Evolutionary conservation across 2,113 vertebrate species (phyloP).

Genomic region (Sinocyclocheilus rhinocerous): DNA sequence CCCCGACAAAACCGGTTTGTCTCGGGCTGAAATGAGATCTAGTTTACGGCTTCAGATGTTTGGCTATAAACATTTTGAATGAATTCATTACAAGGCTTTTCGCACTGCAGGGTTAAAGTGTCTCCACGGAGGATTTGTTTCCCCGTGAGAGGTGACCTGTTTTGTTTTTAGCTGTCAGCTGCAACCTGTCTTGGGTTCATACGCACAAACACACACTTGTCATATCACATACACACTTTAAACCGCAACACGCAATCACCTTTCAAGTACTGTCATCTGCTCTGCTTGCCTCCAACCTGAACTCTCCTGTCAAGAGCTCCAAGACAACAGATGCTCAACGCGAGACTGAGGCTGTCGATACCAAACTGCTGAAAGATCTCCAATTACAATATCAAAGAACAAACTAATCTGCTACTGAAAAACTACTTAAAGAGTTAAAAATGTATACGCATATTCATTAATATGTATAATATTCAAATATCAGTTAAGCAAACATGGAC

Average conservation of each 20-base stretch:
- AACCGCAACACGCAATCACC: slow-evolving; percentile 39
- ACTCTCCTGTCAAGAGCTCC: slow-evolving; percentile 4
- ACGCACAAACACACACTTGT: slow-evolving; percentile 70
- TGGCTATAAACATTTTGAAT: neutral
- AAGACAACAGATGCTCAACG: neutral
- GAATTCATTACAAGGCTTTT: slow-evolving; percentile 32
- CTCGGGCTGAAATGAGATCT: slow-evolving; percentile 29
- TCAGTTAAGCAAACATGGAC: no score
- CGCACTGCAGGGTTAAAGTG: slow-evolving; percentile 43
- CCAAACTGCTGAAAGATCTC: neutral
- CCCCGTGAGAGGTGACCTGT: slow-evolving; percentile 70
- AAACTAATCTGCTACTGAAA: neutral
- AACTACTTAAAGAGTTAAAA: neutral
- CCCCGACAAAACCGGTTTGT: neutral
- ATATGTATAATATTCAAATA: no score
- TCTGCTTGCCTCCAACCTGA: slow-evolving; percentile 17
- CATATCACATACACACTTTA: slow-evolving; percentile 60
- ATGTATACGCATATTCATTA: neutral
- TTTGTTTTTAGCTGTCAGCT: slow-evolving; percentile 66
- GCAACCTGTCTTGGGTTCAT: slow-evolving; percentile 67
- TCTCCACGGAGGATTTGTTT: slow-evolving; percentile 55
- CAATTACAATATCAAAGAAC: neutral
- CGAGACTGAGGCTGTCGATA: neutral
- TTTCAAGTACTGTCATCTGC: slow-evolving; percentile 44
- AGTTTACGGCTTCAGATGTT: slow-evolving; percentile 3